These are phyloP conservation scores for Monochamus alternatus DNA, from an alignment of 2,888 invertebrate species.

Conservation along the genomic window DNA sequence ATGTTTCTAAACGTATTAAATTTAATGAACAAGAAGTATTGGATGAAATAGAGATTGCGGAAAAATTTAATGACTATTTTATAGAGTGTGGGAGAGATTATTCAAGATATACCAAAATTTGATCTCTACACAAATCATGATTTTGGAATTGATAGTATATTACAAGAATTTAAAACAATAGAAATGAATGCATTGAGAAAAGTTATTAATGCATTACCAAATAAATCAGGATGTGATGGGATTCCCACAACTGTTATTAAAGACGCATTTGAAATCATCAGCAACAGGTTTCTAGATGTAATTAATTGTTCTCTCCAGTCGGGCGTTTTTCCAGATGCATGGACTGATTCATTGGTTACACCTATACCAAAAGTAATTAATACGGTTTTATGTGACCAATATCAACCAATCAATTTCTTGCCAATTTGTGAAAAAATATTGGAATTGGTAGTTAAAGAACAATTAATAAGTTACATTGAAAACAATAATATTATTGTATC, in stretches of 20 bases:
- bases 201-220: too few relatives aligned
- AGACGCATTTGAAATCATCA: too few relatives aligned
- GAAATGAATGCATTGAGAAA: background rate
- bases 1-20: too few relatives aligned
- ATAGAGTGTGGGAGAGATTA: background rate
- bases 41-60: too few relatives aligned
- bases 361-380: background rate
- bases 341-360: background rate
- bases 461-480: background rate
- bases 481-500: background rate
- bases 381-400: too few relatives aligned
- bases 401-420: too few relatives aligned
- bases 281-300: slow-evolving; percentile 12
- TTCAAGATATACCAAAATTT: background rate
- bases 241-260: slow-evolving; percentile 20
- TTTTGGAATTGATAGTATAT: background rate
- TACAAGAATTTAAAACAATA: background rate
- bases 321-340: background rate
- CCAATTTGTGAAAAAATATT: background rate
- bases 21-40: too few relatives aligned
- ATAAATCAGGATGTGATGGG: background rate
- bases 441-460: background rate
- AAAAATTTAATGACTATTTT: too few relatives aligned
- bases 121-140: background rate
- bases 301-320: background rate